phyloP scores from a whole-genome alignment of 64 coral and sea anemone species.

The Acropora yongei region DNA sequence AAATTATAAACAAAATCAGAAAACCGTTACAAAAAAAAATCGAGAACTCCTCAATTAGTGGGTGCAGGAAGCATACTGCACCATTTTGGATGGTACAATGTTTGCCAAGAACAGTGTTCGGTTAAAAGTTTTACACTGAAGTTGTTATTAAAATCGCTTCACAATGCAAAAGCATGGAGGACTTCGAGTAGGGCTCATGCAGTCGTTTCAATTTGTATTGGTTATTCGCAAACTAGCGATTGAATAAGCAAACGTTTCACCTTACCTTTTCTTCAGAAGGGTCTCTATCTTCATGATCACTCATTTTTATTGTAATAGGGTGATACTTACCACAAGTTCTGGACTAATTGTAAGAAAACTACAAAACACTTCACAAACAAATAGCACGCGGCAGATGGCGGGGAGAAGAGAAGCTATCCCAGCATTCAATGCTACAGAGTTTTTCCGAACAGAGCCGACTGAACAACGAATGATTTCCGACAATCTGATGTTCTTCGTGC shows the following conservation, averaged over 20 bases:
- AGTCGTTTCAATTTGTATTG: not conserved
- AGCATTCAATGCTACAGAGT: not conserved
- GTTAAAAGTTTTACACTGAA: not conserved
- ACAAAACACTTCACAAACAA: not conserved
- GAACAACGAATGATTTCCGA: not conserved
- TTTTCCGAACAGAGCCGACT: not conserved
- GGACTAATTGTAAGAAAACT: not conserved
- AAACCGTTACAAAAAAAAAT: too few species aligned
- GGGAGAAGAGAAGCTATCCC: not conserved
- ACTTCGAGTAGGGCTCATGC: too few species aligned
- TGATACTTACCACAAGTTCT: not conserved
- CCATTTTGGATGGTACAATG: too few species aligned
- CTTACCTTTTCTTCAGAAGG: conserved; percentile 78
- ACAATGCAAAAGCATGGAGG: too few species aligned
- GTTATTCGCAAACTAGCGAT: not conserved
- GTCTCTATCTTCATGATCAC: conserved; percentile 67
- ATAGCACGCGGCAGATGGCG: conserved; percentile 25
- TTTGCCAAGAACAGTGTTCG: not conserved
- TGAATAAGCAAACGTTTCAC: not conserved
- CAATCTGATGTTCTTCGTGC: not conserved
- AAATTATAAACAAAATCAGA: too few species aligned
- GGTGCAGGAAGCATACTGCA: too few species aligned
- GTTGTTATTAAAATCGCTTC: not conserved
- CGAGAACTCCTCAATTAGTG: too few species aligned
- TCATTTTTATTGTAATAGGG: conserved; percentile 48